Evolutionary conservation across 1,140 invertebrate genomes (phyloP).

Genomic region (Oryzaephilus surinamensis): DNA sequence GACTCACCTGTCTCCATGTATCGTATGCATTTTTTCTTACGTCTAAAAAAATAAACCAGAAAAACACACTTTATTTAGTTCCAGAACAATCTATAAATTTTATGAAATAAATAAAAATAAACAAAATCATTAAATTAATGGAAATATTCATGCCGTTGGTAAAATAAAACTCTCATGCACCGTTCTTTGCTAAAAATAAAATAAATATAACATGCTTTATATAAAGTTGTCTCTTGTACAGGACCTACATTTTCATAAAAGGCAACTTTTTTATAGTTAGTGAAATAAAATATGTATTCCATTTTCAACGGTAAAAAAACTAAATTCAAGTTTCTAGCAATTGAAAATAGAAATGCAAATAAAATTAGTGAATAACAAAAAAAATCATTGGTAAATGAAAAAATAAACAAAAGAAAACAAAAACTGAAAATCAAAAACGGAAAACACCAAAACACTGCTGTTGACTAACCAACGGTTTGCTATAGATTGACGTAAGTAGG

Average conservation of each 20-base stretch:
- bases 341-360: not conserved
- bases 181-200: slow-evolving; percentile 1
- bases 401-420: slow-evolving; percentile 15
- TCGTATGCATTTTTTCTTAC: slow-evolving; percentile 97
- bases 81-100: too few relatives aligned
- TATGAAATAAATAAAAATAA: too few relatives aligned
- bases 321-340: not conserved
- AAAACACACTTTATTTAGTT: too few relatives aligned
- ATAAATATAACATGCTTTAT: too few relatives aligned
- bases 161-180: slow-evolving; percentile 7
- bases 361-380: not conserved
- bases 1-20: slow-evolving; percentile 74
- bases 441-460: slow-evolving; percentile 41
- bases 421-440: slow-evolving; percentile 17
- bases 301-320: not conserved
- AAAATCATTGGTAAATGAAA: slow-evolving; percentile 8
- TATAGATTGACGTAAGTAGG: slow-evolving; percentile 90
- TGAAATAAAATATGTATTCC: not conserved
- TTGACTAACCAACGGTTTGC: slow-evolving; percentile 59
- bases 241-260: too few relatives aligned
- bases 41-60: slow-evolving; percentile 51
- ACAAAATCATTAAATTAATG: slow-evolving; percentile 6
- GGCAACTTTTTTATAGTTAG: too few relatives aligned
- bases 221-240: too few relatives aligned
- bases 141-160: slow-evolving; percentile 13